Base-by-base conservation (phyloP, 2,113 vertebrate species). In the Puma concolor region DNA sequence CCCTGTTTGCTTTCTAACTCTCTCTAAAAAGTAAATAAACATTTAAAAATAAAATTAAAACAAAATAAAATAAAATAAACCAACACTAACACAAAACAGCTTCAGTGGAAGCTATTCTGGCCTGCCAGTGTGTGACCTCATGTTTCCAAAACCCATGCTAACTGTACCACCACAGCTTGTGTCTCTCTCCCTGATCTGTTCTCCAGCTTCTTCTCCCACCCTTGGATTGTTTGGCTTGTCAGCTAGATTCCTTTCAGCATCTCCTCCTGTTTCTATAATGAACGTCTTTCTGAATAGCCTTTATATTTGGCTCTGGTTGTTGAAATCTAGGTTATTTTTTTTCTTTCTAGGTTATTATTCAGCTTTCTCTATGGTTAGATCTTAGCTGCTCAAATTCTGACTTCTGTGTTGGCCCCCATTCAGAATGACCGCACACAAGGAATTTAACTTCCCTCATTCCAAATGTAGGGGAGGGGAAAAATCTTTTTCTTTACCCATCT, bases 121-220 rank as follows among this genome's bases (percentile, higher is more conserved):
- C 41, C 23, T 69, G 69, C 7, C 38, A 4, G 10, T 8, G 15
- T 25, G 25, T 50, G 72, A 54, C 57, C 25, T 74, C 36, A 0
- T 5, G 5, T 41, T 69, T 50, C 38, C 69, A 29, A 23, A n/a
- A 9, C 33, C 25, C 25, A 19, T 14, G 9, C 23, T 60, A 7
- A 67, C 38, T 25, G 27, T 13, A 11, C 25, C 15, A 0, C 27
- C 36, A 2, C 19, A 4, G 15, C 36, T 16, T 48, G 36, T 10
- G 19, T 3, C 52, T 6, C 2, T 15, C 25, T 4, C 15, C 15
- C 12, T 1, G 19, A 15, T 82, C n/a, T 60, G 0, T 33, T 69
- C n/a, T 14, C 3, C 12, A 38, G 11, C 44, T 17, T 63, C 44
- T 7, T 44, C 44, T 88, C 19, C 57, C 4, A 38, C 10, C 9